Evolutionary conservation across 2,888 invertebrate species (phyloP).

Genomic region (Hedychridium roseum): DNA sequence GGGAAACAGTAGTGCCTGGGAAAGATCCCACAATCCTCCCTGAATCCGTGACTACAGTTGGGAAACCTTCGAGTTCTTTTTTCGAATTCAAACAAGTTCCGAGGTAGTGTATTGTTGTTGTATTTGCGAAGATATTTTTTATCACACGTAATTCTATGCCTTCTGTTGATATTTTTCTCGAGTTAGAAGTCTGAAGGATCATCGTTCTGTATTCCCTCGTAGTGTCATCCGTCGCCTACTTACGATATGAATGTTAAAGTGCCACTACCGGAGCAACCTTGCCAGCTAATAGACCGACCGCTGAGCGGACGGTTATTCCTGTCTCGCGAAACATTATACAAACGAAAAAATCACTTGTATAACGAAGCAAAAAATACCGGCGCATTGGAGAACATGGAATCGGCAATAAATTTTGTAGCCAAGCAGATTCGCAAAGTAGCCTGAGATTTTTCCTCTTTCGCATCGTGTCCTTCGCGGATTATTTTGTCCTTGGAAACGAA

Average conservation of each 20-base stretch:
- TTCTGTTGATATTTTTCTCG: constrained; percentile 1
- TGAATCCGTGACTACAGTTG: no score
- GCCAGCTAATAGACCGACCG: constrained; percentile 13
- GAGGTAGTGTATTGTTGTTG: constrained; percentile 18
- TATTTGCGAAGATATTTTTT: constrained; percentile 13
- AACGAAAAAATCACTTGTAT: no score
- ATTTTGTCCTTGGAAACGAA: background rate
- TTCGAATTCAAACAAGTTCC: constrained; percentile 10
- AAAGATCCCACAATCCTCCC: no score
- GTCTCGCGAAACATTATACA: no score
- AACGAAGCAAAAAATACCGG: no score
- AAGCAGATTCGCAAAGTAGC: constrained; percentile 1
- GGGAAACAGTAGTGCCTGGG: no score
- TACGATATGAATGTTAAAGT: constrained; percentile 18
- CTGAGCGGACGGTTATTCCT: constrained; percentile 2
- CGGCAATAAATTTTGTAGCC: constrained; percentile 8
- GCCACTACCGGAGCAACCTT: constrained; percentile 6
- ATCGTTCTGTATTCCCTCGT: constrained; percentile 10
- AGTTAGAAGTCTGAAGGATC: constrained; percentile 6
- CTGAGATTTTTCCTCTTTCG: constrained; percentile 3
- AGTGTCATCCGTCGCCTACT: constrained; percentile 3
- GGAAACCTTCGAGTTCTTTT: constrained; percentile 14
- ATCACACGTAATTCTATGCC: background rate
- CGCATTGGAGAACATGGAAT: no score
- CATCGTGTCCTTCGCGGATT: background rate